These are phyloP conservation scores for Axis porcinus DNA, from an alignment of 2,113 vertebrate genomes.

Conservation along the genomic window DNA sequence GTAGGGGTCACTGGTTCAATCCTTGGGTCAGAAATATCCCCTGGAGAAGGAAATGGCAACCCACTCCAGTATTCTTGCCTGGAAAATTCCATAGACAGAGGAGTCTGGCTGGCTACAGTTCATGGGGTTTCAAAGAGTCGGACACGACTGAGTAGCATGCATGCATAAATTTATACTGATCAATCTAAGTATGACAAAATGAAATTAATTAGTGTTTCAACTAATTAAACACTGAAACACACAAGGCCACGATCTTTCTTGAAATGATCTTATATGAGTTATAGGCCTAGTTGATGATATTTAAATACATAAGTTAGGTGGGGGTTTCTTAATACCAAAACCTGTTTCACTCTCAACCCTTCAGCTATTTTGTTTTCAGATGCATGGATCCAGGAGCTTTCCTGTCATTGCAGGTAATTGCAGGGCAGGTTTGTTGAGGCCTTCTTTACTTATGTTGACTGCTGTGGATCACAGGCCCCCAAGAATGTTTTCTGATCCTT, in stretches of 20 bases:
- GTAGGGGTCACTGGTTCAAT: background rate
- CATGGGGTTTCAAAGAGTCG: background rate
- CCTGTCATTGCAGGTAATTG: background rate
- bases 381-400: background rate
- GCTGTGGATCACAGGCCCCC: background rate
- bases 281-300: background rate
- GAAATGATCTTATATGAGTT: background rate
- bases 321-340: background rate
- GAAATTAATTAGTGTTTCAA: background rate
- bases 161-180: background rate
- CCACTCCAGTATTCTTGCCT: background rate
- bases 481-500: background rate
- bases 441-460: background rate
- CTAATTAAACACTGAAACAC: background rate
- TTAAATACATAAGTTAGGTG: background rate
- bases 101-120: background rate
- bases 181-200: background rate
- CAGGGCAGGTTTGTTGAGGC: background rate
- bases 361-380: background rate
- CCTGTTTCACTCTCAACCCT: background rate
- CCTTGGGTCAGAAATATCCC: background rate
- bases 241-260: background rate
- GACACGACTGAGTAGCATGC: background rate
- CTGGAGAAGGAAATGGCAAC: background rate
- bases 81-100: background rate